Conservation (phyloP, 2,113 vertebrate genomes). For the Megaleporinus macrocephalus region DNA sequence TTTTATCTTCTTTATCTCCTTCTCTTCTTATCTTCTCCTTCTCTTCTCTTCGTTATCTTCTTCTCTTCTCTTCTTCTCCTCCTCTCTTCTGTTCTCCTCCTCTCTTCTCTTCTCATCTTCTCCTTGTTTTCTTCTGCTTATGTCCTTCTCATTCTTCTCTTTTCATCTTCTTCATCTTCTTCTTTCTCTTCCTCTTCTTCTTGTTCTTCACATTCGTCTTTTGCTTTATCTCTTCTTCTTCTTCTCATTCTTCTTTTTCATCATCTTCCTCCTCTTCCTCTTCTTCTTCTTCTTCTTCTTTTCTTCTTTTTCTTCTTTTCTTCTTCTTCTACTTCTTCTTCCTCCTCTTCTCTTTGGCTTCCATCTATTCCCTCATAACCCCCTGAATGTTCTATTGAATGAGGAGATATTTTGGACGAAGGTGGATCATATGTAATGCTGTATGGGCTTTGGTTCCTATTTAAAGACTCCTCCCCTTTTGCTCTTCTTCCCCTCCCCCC, state of each 20-base stretch:
- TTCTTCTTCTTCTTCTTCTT: slow-evolving; percentile 60
- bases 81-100: slow-evolving; percentile 63
- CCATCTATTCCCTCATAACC: slow-evolving; percentile 41
- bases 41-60: slow-evolving; percentile 45
- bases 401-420: slow-evolving; percentile 84
- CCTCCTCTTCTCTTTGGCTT: slow-evolving; percentile 27
- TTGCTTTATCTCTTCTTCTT: slow-evolving; percentile 74
- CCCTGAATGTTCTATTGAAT: slow-evolving; percentile 79
- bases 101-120: slow-evolving; percentile 79
- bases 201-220: slow-evolving; percentile 65
- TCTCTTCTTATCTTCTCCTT: not conserved
- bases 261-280: slow-evolving; percentile 79
- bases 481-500: not conserved
- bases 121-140: slow-evolving; percentile 77
- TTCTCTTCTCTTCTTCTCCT: slow-evolving; percentile 67
- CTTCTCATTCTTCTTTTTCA: slow-evolving; percentile 71
- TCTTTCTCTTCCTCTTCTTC: slow-evolving; percentile 78
- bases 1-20: not conserved
- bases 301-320: not conserved
- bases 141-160: slow-evolving; percentile 77
- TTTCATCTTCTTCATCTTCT: slow-evolving; percentile 77
- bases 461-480: slow-evolving; percentile 47
- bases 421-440: slow-evolving; percentile 78
- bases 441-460: slow-evolving; percentile 60
- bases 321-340: not conserved